Evolutionary conservation across 1,140 invertebrate species (phyloP).

Genomic region (Leptopilina clavipes): DNA sequence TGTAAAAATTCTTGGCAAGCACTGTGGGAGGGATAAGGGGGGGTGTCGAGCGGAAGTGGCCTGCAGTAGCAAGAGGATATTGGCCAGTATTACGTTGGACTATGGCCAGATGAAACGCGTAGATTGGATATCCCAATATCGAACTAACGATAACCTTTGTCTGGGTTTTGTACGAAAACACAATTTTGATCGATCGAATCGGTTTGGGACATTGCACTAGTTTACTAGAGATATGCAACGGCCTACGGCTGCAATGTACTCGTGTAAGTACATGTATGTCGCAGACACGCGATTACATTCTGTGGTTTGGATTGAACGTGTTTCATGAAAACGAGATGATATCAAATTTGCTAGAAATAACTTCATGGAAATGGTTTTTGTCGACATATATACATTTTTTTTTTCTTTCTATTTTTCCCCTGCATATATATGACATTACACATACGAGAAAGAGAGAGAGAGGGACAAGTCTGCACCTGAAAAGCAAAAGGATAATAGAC

Average conservation of each 20-base stretch:
- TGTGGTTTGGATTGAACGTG: slow-evolving; percentile 4
- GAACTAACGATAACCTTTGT: slow-evolving; percentile 50
- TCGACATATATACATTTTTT: background rate
- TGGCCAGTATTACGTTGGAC: slow-evolving; percentile 59
- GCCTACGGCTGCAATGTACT: slow-evolving; percentile 11
- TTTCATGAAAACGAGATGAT: slow-evolving; percentile 13
- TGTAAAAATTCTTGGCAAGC: slow-evolving; percentile 14
- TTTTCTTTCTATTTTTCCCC: background rate
- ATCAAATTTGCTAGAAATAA: slow-evolving; percentile 28
- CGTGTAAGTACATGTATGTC: slow-evolving; percentile 20
- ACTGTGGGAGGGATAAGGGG: background rate
- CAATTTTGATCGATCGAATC: slow-evolving; percentile 28
- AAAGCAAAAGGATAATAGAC: too few relatives aligned
- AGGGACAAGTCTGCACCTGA: too few relatives aligned
- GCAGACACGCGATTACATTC: slow-evolving; percentile 20
- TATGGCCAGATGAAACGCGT: slow-evolving; percentile 57
- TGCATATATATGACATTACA: slow-evolving; percentile 1
- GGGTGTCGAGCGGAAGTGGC: slow-evolving; percentile 34
- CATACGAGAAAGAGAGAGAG: background rate
- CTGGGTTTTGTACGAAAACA: slow-evolving; percentile 39
- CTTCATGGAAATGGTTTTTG: slow-evolving; percentile 11
- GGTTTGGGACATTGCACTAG: slow-evolving; percentile 16
- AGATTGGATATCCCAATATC: slow-evolving; percentile 53
- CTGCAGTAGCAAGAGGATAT: slow-evolving; percentile 48
- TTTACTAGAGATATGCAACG: slow-evolving; percentile 19